A percentile compares a stretch with the other conserved stretches of the same genome.
Conservation (phyloP, 1,140 invertebrate genomes). For the Hypothenemus hampei region DNA sequence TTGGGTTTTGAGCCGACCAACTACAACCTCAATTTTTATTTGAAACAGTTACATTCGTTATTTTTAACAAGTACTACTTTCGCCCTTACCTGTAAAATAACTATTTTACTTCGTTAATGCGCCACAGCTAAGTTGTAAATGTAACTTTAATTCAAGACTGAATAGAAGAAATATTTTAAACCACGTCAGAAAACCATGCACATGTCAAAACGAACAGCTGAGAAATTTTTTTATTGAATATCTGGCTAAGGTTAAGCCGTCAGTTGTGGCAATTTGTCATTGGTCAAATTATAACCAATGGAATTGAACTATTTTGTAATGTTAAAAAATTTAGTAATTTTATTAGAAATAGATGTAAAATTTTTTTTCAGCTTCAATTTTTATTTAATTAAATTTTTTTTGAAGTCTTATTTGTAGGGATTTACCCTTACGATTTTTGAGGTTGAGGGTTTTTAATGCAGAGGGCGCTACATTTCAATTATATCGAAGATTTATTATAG, state of each 20-base stretch:
- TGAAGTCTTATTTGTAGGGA: too few species aligned
- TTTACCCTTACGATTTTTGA: too few species aligned
- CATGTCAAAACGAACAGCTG: conserved; percentile 20
- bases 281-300: conserved; percentile 2
- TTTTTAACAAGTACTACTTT: background rate
- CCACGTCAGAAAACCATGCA: conserved; percentile 23
- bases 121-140: background rate
- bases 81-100: background rate
- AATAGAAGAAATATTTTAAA: conserved; percentile 9
- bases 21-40: conserved; percentile 4
- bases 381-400: too few species aligned
- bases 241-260: conserved; percentile 2
- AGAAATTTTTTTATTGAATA: background rate
- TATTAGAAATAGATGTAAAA: too few species aligned
- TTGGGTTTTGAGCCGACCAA: conserved; percentile 1
- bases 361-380: too few species aligned
- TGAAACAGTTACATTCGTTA: background rate
- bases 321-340: too few species aligned
- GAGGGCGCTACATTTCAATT: too few species aligned
- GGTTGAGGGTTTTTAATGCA: too few species aligned
- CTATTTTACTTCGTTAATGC: too few species aligned
- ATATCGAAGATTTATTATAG: too few species aligned
- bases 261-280: conserved; percentile 21
- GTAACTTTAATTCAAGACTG: conserved; percentile 19
- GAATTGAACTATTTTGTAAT: too few species aligned